Percentiles rank a stretch among this genome's conserved stretches.
Conservation (phyloP, 1,140 invertebrate species). For the Pteromalus puparum region DNA sequence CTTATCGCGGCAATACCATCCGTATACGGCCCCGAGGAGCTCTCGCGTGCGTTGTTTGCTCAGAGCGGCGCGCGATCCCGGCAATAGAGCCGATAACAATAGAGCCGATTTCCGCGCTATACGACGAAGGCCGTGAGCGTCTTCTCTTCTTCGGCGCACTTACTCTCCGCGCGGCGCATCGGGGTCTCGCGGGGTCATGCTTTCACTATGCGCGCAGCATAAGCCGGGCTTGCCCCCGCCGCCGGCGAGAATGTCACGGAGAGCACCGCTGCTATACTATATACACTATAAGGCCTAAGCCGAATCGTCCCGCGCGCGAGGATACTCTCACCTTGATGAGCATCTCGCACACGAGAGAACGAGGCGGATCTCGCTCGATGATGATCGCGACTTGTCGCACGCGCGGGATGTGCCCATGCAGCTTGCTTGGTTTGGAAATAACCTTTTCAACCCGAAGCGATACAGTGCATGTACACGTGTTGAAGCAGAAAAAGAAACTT, state of each 20-base stretch:
- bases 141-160: neutral
- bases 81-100: neutral
- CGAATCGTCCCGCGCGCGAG: neutral
- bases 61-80: neutral
- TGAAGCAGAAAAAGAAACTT: no score
- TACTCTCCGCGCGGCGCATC: neutral
- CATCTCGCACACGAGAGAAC: neutral
- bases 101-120: slow-evolving; percentile 21
- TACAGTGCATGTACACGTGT: no score
- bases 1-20: no score
- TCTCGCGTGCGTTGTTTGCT: neutral
- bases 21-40: no score
- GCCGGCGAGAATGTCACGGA: slow-evolving; percentile 19
- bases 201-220: slow-evolving; percentile 15
- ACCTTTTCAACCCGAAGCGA: no score
- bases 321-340: neutral
- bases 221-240: slow-evolving; percentile 7
- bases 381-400: neutral
- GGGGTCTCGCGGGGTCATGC: slow-evolving; percentile 29
- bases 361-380: no score
- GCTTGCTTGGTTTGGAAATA: no score
- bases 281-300: no score
- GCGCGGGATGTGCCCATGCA: neutral
- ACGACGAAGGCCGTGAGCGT: neutral
- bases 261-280: no score